These are phyloP conservation scores for Saturnia japonica DNA, from an alignment of 2,888 invertebrate species.

Conservation along the genomic window DNA sequence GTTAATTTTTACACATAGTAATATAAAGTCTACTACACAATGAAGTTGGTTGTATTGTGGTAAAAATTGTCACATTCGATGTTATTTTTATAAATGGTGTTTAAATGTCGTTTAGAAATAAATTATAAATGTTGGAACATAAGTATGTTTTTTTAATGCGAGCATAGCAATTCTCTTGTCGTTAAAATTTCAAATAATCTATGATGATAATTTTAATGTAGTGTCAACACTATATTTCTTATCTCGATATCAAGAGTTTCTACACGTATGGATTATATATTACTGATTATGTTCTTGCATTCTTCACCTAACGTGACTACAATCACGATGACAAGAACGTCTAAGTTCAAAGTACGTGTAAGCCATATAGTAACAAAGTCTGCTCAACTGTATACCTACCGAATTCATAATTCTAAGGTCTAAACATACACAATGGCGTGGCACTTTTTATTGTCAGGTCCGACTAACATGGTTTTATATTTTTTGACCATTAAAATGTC, in stretches of 20 bases:
- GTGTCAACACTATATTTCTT: not conserved
- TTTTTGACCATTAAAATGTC: too few relatives aligned
- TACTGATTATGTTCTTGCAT: not conserved
- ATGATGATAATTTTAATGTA: not conserved
- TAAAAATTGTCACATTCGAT: too few relatives aligned
- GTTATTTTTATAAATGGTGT: too few relatives aligned
- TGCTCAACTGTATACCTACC: too few relatives aligned
- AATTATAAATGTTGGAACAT: too few relatives aligned
- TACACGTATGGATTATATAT: constrained; percentile 7
- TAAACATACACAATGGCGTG: not conserved
- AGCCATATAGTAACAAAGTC: too few relatives aligned
- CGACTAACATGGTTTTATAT: not conserved
- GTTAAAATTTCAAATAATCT: not conserved
- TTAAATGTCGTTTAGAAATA: too few relatives aligned
- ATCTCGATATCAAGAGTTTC: not conserved
- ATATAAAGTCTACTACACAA: too few relatives aligned
- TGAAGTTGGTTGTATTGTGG: too few relatives aligned
- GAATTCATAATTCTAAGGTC: too few relatives aligned
- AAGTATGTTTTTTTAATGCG: too few relatives aligned
- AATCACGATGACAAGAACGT: constrained; percentile 3
- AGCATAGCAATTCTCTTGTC: not conserved
- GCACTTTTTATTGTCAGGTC: not conserved
- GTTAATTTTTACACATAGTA: too few relatives aligned
- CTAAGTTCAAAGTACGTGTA: not conserved
- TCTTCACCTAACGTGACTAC: constrained; percentile 2